A percentile compares a stretch with the other conserved stretches of the same genome.
Conservation (phyloP, 2,888 invertebrate genomes). For the Tryphoninae sp. region DNA sequence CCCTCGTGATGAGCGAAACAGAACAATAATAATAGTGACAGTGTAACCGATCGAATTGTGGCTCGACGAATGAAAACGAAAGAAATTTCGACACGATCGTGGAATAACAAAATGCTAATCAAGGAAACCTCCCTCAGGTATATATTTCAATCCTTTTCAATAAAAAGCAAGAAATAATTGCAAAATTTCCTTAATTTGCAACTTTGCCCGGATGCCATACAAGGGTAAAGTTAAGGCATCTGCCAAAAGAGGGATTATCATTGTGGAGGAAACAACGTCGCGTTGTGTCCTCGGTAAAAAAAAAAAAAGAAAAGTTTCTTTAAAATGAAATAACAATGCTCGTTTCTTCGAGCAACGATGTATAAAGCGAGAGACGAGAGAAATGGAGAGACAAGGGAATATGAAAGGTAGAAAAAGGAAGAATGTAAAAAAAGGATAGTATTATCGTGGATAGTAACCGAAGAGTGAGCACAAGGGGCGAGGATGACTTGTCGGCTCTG, state of each 20-base stretch:
- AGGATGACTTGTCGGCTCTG: slow-evolving; percentile 35
- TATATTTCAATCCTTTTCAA: slow-evolving; percentile 31
- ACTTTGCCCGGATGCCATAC: not conserved
- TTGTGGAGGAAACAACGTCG: slow-evolving; percentile 9
- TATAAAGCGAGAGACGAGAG: not conserved
- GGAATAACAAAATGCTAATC: slow-evolving; percentile 75
- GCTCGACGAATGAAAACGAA: not conserved
- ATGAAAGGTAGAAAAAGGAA: slow-evolving; percentile 2
- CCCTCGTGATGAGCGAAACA: slow-evolving; percentile 70
- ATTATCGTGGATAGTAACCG: slow-evolving; percentile 36
- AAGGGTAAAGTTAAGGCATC: not conserved
- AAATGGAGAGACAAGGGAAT: not conserved
- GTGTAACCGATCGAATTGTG: slow-evolving; percentile 65
- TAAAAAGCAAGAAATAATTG: slow-evolving; percentile 2
- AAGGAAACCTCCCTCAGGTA: slow-evolving; percentile 80
- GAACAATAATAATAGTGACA: slow-evolving; percentile 73
- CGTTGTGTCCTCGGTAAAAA: slow-evolving; percentile 10
- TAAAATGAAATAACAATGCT: slow-evolving; percentile 10
- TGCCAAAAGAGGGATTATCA: not conserved
- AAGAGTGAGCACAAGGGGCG: slow-evolving; percentile 28
- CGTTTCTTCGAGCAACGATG: not conserved
- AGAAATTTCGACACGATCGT: not conserved
- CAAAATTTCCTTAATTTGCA: not conserved
- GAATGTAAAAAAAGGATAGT: slow-evolving; percentile 26
- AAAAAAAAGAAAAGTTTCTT: slow-evolving; percentile 1